Evolutionary conservation across 2,888 invertebrate species (phyloP).

Genomic region (Mythimna vitellina): DNA sequence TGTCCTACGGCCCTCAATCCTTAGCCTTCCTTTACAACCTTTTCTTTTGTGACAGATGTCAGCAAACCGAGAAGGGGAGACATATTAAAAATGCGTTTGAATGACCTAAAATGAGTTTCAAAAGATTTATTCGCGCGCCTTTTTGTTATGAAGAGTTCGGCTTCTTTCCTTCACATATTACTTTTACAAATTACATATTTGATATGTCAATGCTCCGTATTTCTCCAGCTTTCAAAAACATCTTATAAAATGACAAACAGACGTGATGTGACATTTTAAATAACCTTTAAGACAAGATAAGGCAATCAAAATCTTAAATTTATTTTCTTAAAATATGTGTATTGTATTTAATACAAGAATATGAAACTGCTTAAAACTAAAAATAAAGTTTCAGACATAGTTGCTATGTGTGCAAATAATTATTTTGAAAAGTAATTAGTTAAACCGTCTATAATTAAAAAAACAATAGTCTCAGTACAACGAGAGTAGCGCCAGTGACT

Average conservation of each 20-base stretch:
- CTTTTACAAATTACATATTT: conserved; percentile 45
- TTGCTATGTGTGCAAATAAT: too few relatives aligned
- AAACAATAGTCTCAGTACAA: too few relatives aligned
- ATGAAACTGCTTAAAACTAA: too few relatives aligned
- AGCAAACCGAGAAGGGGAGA: conserved; percentile 76
- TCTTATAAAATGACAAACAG: conserved; percentile 13
- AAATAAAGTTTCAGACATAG: too few relatives aligned
- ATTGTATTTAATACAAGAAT: too few relatives aligned
- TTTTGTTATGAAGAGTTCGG: conserved; percentile 53
- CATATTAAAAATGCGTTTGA: conserved; percentile 82
- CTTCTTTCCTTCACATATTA: conserved; percentile 56
- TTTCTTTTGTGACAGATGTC: conserved; percentile 81
- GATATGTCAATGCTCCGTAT: conserved; percentile 7
- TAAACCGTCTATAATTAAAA: too few relatives aligned
- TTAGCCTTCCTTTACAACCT: conserved; percentile 70
- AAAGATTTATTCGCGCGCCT: conserved; percentile 61
- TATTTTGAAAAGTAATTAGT: too few relatives aligned
- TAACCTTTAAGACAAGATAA: too few relatives aligned
- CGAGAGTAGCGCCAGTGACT: too few relatives aligned
- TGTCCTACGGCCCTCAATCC: conserved; percentile 61
- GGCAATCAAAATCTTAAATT: too few relatives aligned
- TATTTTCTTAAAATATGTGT: too few relatives aligned
- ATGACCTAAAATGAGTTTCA: conserved; percentile 73
- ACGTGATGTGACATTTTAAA: too few relatives aligned
- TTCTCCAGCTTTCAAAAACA: conserved; percentile 1